A percentile compares a stretch with the other conserved stretches of the same genome.
phyloP scores from a whole-genome alignment of 2,113 vertebrate species.

The Podarcis cretensis region DNA sequence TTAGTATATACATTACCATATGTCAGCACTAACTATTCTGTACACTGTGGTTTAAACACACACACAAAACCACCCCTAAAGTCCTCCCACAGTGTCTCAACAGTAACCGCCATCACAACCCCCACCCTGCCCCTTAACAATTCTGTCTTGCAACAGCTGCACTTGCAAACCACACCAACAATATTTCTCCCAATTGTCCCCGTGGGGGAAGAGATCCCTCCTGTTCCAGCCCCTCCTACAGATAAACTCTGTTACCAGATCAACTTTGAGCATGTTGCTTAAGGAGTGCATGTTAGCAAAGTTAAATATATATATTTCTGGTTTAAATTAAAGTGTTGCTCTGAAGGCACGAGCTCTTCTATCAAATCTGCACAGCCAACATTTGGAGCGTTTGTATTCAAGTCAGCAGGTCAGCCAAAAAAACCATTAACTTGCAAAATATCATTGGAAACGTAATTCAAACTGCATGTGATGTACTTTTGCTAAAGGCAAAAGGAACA shows the following conservation, averaged over 20 bases:
- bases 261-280: constrained; percentile 28
- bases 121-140: background rate
- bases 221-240: constrained; percentile 29
- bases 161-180: constrained; percentile 23
- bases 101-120: background rate
- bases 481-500: background rate
- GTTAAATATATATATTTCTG: constrained; percentile 1
- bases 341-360: constrained; percentile 14
- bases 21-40: constrained; percentile 43
- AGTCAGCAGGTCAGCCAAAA: constrained; percentile 26
- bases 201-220: constrained; percentile 45
- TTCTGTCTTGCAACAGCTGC: constrained; percentile 38
- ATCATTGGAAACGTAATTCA: constrained; percentile 25
- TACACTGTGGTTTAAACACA: constrained; percentile 21
- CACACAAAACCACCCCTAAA: constrained; percentile 16
- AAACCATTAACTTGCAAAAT: constrained; percentile 34
- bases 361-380: background rate
- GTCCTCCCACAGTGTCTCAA: constrained; percentile 23
- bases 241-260: constrained; percentile 39
- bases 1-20: constrained; percentile 14
- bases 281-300: constrained; percentile 24
- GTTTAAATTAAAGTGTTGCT: constrained; percentile 37
- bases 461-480: background rate
- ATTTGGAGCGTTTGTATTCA: background rate
- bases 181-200: constrained; percentile 40